Conservation (phyloP, 2,797 vertebrate species). For the Sebastes paucispinis region DNA sequence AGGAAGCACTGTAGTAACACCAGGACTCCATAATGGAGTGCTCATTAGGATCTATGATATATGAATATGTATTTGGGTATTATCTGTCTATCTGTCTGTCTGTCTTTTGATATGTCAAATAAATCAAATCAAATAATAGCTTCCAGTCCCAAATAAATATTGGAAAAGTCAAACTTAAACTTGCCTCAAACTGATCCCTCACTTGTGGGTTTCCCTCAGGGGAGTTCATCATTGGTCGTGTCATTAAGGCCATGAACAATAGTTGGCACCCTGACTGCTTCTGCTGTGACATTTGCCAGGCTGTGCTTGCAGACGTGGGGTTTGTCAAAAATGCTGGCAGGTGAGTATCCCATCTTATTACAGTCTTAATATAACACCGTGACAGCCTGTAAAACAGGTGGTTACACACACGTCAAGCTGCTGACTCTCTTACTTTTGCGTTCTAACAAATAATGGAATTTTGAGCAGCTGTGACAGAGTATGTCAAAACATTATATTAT, state of each 20-base stretch:
- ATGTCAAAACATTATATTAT: slow-evolving; percentile 1
- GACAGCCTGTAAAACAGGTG: slow-evolving; percentile 40
- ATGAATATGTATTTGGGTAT: neutral
- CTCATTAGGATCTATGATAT: slow-evolving; percentile 9
- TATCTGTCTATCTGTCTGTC: neutral
- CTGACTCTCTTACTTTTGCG: slow-evolving; percentile 12
- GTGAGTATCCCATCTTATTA: slow-evolving; percentile 74
- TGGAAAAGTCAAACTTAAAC: slow-evolving; percentile 22
- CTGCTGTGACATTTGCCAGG: slow-evolving; percentile 95
- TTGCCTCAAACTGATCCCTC: slow-evolving; percentile 34
- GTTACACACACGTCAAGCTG: slow-evolving; percentile 19
- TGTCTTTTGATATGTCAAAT: neutral
- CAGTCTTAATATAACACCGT: slow-evolving; percentile 31
- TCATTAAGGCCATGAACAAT: slow-evolving; percentile 99
- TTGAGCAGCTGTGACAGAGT: slow-evolving; percentile 24
- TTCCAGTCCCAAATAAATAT: neutral
- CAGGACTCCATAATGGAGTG: neutral
- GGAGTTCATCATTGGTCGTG: slow-evolving; percentile 98
- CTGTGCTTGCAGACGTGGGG: slow-evolving; percentile 94
- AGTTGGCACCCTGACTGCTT: slow-evolving; percentile 99
- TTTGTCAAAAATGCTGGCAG: slow-evolving; percentile 99
- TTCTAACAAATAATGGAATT: slow-evolving; percentile 29
- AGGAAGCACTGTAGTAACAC: slow-evolving; percentile 6
- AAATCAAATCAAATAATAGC: neutral
- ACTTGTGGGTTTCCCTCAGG: slow-evolving; percentile 77